A percentile compares a stretch with the other conserved stretches of the same genome.
phyloP scores from a whole-genome alignment of 2,888 invertebrate genomes.

The Cerastis rubricosa region DNA sequence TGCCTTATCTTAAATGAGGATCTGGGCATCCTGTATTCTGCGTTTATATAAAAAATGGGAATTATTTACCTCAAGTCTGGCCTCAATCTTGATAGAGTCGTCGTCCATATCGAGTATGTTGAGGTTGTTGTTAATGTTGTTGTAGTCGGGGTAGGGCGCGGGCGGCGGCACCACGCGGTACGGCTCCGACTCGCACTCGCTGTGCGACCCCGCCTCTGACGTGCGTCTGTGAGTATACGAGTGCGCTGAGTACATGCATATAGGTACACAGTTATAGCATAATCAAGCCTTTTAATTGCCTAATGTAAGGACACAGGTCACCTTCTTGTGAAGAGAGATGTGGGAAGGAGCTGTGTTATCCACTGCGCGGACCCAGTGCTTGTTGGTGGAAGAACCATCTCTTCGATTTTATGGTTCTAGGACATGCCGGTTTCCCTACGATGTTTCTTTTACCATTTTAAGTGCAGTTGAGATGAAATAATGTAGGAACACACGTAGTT shows the following conservation, averaged over 20 bases:
- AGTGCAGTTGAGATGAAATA: no score
- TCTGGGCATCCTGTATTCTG: no score
- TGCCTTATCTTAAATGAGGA: no score
- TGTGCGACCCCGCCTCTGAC: constrained; percentile 69
- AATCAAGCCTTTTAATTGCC: not conserved
- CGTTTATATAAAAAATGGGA: no score
- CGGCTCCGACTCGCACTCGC: constrained; percentile 66
- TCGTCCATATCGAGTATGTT: constrained; percentile 89
- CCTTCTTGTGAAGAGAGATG: not conserved
- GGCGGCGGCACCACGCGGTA: constrained; percentile 62
- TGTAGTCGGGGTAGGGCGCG: constrained; percentile 78
- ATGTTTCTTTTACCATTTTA: no score
- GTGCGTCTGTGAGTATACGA: constrained; percentile 60
- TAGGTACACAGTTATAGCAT: no score
- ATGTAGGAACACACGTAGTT: no score
- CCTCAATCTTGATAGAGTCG: constrained; percentile 86
- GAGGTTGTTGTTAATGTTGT: constrained; percentile 85
- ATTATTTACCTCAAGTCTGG: constrained; percentile 80
- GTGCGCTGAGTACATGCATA: not conserved
- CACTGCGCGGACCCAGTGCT: not conserved
- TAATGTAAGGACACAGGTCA: not conserved
- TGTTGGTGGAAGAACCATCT: not conserved
- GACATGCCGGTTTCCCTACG: not conserved
- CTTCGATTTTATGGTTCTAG: not conserved
- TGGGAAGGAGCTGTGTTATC: not conserved